Conservation (phyloP, 2,797 vertebrate genomes). For the Lacerta agilis region DNA sequence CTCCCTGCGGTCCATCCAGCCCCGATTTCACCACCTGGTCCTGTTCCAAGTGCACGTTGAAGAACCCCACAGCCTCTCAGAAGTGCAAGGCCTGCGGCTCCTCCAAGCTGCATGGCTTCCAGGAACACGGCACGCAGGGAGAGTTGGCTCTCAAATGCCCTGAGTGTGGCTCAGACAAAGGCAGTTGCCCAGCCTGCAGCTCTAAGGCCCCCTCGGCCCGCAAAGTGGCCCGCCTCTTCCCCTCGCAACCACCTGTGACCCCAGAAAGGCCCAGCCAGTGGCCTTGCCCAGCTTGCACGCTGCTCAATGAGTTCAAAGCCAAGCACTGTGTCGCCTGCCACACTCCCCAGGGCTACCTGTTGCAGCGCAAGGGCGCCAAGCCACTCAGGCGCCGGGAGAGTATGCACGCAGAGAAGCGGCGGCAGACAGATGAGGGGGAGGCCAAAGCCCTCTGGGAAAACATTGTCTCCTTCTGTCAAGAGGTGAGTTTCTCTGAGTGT, state of each 20-base stretch:
- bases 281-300: constrained; percentile 94
- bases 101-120: constrained; percentile 94
- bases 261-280: constrained; percentile 85
- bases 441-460: constrained; percentile 98
- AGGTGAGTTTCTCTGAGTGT: constrained; percentile 81
- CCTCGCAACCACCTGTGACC: constrained; percentile 56
- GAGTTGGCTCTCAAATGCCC: constrained; percentile 77
- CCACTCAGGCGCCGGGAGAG: constrained; percentile 92
- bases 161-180: constrained; percentile 76
- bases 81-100: constrained; percentile 92
- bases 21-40: constrained; percentile 95
- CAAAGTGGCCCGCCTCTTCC: constrained; percentile 81
- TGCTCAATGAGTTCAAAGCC: constrained; percentile 88
- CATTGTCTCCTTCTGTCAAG: constrained; percentile 94
- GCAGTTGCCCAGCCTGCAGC: constrained; percentile 57
- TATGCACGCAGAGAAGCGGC: constrained; percentile 92
- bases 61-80: constrained; percentile 86
- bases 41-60: constrained; percentile 94
- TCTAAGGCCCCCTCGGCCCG: constrained; percentile 71
- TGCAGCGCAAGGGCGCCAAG: constrained; percentile 83
- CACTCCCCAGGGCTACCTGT: constrained; percentile 90
- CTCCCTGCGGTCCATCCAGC: constrained; percentile 93
- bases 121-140: constrained; percentile 75
- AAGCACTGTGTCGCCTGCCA: constrained; percentile 94
- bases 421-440: constrained; percentile 93